A percentile compares a stretch with the other conserved stretches of the same genome.
These are phyloP conservation scores for Melierax canorus DNA, from an alignment of 2,113 vertebrate genomes.

Conservation along the genomic window DNA sequence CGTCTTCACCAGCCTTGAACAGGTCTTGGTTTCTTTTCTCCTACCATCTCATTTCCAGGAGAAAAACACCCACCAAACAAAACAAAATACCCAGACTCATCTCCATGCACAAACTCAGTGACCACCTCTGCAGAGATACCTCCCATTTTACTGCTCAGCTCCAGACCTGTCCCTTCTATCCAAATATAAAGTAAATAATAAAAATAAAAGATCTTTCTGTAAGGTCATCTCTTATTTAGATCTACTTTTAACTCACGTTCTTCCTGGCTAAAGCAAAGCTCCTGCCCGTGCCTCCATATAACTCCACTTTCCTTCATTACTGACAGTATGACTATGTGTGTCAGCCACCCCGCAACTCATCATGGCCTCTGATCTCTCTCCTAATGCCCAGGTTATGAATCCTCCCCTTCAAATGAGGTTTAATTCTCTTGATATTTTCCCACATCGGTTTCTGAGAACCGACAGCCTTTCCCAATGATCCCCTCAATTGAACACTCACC, in stretches of 20 bases:
- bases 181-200: neutral
- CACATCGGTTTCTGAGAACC: too few species aligned
- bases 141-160: neutral
- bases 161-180: neutral
- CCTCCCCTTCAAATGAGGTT: neutral
- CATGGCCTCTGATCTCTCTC: neutral
- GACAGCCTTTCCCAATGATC: neutral
- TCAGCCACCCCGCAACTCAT: neutral
- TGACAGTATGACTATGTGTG: neutral
- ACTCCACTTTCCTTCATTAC: neutral
- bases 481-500: neutral
- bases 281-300: neutral
- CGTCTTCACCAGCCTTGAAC: neutral
- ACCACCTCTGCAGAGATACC: neutral
- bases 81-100: neutral
- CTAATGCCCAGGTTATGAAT: neutral
- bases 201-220: neutral
- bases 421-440: neutral
- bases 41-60: neutral
- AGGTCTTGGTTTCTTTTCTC: neutral
- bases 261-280: neutral
- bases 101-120: neutral
- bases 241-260: neutral
- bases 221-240: neutral
- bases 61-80: neutral